Evolutionary conservation across 2,113 vertebrate species (phyloP), one percentile per base, ranked within the genome.

Genomic region (Perognathus longimembris): DNA sequence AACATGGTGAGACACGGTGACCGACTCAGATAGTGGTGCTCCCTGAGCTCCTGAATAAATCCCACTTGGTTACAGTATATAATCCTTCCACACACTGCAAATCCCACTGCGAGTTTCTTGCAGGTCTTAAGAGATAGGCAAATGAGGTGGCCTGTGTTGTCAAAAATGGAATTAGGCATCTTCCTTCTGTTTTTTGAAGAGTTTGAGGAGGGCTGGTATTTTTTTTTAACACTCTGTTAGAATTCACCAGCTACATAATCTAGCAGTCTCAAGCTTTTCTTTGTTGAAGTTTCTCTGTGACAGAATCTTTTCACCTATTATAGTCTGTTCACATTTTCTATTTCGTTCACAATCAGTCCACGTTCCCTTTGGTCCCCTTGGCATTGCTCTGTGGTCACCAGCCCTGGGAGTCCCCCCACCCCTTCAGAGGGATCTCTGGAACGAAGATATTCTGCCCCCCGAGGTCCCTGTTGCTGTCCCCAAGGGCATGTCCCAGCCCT

Each of bases 391-490:
- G 42, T 11, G 45, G 45, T 70, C 1, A 1, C 22, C 15, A 26
- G 20, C 11, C 26, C 30, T 57, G 32, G 28, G 66, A 42, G 17
- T 57, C 40, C 40, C 77, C 54, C 50, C 50, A 11, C 28, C 38
- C 80, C 50, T 40, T 45, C 4, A 45, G 34, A 70, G 36, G 50
- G 38, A 24, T 36, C 50, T 75, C 15, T 32, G 36, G 78, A 45
- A 70, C 0, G 6, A 24, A 36, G 61, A 69, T 50, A 1, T 26
- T 6, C 9, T 1, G 7, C 69, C 22, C 22, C n/a, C 1, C 1
- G 18, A 32, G 32, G 61, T 17, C 38, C 69, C 66, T 59, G 21
- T 9, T 18, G 71, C 2, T 12, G 24, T 34, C 40, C 34, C 22
- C 22, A 61, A 1, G 32, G 30, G 9, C n/a, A 18, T 0, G 5